These are phyloP conservation scores for Drosophila equinoxialis DNA, from an alignment of 1,140 invertebrate genomes.

Conservation along the genomic window DNA sequence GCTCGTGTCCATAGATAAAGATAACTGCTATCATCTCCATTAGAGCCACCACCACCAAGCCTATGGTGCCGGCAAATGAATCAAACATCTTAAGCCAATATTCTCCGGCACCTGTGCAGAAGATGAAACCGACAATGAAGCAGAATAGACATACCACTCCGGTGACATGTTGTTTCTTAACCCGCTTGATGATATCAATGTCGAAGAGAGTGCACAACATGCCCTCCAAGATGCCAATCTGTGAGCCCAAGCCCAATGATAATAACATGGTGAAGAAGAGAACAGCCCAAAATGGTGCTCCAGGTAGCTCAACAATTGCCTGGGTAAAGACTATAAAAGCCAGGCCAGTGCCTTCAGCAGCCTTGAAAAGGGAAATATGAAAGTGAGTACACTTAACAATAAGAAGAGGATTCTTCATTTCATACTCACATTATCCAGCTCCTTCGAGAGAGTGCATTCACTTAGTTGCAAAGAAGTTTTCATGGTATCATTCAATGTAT, in stretches of 20 bases:
- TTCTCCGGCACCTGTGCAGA: conserved; percentile 95
- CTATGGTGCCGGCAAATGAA: conserved; percentile 96
- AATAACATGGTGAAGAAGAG: conserved; percentile 97
- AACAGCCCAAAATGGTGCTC: conserved; percentile 95
- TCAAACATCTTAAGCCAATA: conserved; percentile 98
- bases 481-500: conserved; percentile 82
- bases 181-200: conserved; percentile 93
- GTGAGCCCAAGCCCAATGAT: conserved; percentile 93
- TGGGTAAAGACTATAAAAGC: conserved; percentile 97
- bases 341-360: conserved; percentile 95
- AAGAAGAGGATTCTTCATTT: neutral
- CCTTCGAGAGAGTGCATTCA: conserved; percentile 87
- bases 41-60: conserved; percentile 94
- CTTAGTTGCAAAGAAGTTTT: conserved; percentile 84
- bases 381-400: neutral
- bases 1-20: conserved; percentile 95
- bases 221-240: conserved; percentile 96
- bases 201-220: conserved; percentile 97
- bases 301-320: conserved; percentile 94
- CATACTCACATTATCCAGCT: conserved; percentile 88
- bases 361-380: conserved; percentile 83
- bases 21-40: conserved; percentile 95
- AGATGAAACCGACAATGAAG: conserved; percentile 92
- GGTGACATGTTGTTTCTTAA: conserved; percentile 94
- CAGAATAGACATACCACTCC: conserved; percentile 92